Conservation (phyloP, 2,113 vertebrate genomes). For the Alaudala cheleensis region DNA sequence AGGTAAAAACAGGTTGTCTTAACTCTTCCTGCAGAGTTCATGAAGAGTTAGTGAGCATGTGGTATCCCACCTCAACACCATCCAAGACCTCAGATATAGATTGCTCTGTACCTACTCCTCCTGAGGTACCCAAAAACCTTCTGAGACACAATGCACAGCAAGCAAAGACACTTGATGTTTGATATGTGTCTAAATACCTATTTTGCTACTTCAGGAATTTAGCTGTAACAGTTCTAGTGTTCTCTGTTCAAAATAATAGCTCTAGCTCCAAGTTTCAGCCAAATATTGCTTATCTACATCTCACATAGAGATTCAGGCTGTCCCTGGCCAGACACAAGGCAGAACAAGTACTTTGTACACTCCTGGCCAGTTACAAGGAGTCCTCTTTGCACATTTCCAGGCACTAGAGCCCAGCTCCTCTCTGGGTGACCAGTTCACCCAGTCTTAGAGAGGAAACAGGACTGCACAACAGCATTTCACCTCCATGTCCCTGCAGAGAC, state of each 20-base stretch:
- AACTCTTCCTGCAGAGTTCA: not conserved
- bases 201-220: not conserved
- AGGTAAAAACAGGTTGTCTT: not conserved
- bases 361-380: not conserved
- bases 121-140: not conserved
- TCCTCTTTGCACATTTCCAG: not conserved
- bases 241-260: not conserved
- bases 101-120: not conserved
- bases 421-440: not conserved
- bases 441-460: not conserved
- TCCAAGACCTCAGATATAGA: not conserved
- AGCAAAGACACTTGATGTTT: not conserved
- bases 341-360: not conserved
- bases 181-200: not conserved
- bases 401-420: not conserved
- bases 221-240: not conserved
- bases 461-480: not conserved
- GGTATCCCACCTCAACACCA: not conserved
- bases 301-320: not conserved
- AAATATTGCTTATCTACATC: not conserved
- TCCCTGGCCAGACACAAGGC: not conserved
- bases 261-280: not conserved
- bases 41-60: not conserved
- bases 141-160: not conserved
- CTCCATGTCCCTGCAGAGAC: rapidly evolving